Conservation (phyloP, 2,888 invertebrate species). For the Noctua fimbriata region DNA sequence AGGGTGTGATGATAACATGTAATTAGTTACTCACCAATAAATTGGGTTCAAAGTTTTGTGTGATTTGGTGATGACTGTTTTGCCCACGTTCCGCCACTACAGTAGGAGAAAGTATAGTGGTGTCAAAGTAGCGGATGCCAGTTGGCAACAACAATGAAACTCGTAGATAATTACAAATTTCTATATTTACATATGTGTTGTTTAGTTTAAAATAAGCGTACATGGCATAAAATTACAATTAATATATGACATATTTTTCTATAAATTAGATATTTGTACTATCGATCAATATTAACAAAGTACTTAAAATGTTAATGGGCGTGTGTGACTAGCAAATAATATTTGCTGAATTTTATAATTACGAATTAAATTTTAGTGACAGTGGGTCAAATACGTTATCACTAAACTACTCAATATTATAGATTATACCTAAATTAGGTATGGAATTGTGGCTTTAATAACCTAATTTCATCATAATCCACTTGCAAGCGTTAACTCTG, state of each 20-base stretch:
- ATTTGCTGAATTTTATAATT: conserved; percentile 84
- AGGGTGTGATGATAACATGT: background rate
- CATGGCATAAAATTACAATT: conserved; percentile 90
- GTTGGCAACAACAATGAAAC: conserved; percentile 73
- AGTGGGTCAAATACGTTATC: conserved; percentile 84
- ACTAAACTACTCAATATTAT: conserved; percentile 80
- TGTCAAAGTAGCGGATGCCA: conserved; percentile 22
- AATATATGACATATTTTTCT: conserved; percentile 89
- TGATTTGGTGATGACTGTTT: background rate
- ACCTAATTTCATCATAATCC: conserved; percentile 72
- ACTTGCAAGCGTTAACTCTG: conserved; percentile 78
- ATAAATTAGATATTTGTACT: conserved; percentile 90
- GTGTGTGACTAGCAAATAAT: conserved; percentile 89
- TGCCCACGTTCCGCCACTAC: background rate
- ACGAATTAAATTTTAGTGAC: conserved; percentile 83
- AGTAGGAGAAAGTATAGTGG: conserved; percentile 36
- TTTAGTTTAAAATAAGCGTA: conserved; percentile 90
- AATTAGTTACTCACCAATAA: background rate
- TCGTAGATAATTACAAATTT: conserved; percentile 85
- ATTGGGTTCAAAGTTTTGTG: background rate
- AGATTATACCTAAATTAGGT: conserved; percentile 82
- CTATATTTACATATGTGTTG: conserved; percentile 90
- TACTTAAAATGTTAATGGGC: conserved; percentile 87
- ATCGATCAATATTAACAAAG: conserved; percentile 88
- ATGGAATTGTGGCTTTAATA: conserved; percentile 80